These are phyloP conservation scores for Acrocephalus kingi DNA, from an alignment of 2,113 vertebrate species.

Conservation along the genomic window DNA sequence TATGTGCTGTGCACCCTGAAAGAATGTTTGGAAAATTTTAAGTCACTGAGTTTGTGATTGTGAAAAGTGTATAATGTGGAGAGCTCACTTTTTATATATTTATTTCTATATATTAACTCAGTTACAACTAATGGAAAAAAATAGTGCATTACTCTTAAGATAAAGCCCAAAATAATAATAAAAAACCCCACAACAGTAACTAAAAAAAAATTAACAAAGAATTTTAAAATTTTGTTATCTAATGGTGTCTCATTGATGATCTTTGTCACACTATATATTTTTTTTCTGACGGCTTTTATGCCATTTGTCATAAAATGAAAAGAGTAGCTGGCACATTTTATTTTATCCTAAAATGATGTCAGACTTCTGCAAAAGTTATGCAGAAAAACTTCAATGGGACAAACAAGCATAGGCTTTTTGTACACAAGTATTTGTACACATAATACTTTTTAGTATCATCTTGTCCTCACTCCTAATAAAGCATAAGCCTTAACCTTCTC, in stretches of 20 bases:
- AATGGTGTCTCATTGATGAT: not conserved
- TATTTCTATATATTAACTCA: not conserved
- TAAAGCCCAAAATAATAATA: not conserved
- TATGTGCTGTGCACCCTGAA: not conserved
- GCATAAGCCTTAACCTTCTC: slow-evolving; percentile 25
- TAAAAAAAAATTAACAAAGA: not conserved
- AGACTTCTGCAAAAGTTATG: not conserved
- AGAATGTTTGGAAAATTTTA: not conserved
- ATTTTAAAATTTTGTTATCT: not conserved
- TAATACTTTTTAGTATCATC: not conserved
- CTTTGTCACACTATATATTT: not conserved
- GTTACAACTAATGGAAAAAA: not conserved
- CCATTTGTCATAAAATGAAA: not conserved
- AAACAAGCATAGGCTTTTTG: not conserved
- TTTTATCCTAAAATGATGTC: not conserved
- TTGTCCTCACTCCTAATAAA: slow-evolving; percentile 13
- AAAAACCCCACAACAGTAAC: rapidly evolving
- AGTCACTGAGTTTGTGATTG: not conserved
- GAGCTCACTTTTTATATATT: not conserved
- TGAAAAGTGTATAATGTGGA: not conserved
- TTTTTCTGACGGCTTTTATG: not conserved
- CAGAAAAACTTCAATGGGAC: not conserved
- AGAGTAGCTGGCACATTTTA: not conserved
- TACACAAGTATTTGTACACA: not conserved
- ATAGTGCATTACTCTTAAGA: not conserved